A percentile compares a stretch with the other conserved stretches of the same genome.
phyloP scores from a whole-genome alignment of 2,113 vertebrate genomes.

The Marmota monax region DNA sequence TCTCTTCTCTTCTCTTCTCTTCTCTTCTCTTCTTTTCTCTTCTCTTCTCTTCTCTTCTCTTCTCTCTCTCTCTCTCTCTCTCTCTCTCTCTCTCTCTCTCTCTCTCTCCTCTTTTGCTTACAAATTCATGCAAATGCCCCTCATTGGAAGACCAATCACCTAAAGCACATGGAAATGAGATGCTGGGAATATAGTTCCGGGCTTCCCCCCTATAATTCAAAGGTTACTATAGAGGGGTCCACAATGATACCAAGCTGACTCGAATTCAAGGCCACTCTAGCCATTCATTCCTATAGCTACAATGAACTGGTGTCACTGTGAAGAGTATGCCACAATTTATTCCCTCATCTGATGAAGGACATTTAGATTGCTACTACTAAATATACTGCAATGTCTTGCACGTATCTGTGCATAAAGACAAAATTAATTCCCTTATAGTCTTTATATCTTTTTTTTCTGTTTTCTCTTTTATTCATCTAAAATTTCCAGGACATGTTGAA shows the following conservation, averaged over 20 bases:
- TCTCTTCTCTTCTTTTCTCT: too few relatives aligned
- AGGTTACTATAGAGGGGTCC: background rate
- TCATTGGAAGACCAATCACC: background rate
- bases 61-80: background rate
- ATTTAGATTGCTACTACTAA: background rate
- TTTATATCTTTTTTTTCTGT: background rate
- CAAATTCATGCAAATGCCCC: background rate
- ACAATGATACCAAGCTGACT: background rate
- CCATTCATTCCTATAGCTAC: background rate
- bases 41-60: too few relatives aligned
- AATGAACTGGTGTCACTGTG: background rate
- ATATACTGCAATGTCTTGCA: background rate
- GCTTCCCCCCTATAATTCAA: background rate
- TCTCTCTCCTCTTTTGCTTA: background rate
- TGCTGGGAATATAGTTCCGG: background rate
- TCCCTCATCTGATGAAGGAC: background rate
- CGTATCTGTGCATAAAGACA: background rate
- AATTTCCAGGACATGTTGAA: background rate
- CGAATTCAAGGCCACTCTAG: background rate
- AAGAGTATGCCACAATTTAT: background rate
- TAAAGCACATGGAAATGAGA: background rate
- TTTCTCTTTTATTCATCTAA: conserved; percentile 42
- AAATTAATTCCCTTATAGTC: background rate
- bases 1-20: too few relatives aligned
- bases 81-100: background rate